Base-by-base conservation (phyloP, 1,140 invertebrate genomes). In the Grapholita molesta region DNA sequence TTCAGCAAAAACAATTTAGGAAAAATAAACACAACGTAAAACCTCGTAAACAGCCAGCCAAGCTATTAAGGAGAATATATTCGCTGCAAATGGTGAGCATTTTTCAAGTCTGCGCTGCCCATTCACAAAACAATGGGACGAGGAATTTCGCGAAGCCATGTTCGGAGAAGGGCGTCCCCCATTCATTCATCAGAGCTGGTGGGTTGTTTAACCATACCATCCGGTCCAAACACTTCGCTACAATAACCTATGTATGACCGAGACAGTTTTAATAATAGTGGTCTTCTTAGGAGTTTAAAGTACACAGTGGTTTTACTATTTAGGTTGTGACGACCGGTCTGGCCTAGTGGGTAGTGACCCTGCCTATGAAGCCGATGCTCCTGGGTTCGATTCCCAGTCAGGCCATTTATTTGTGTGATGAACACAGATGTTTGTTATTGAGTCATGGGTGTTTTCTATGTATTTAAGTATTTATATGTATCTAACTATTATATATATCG, bases 181-280 rank as follows among this genome's bases (percentile, higher is more conserved):
- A 85, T 84, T 85, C 79, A 86, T 76, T n/a, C 79, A 70, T 72
- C 61, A 75, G 78, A 76, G 78, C 83, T 78, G 82, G 70, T 74
- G 70, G 68, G 57, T 75, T 85, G 81, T 80, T 85, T 79, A 84
- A 79, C 70, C 76, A 77, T 70, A 76, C 68, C 77, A 81, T 89
- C 85, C 84, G 83, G 77, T 82, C 71, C 35, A 38, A 35, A 53
- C 35, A 75, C 77, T 73, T 67, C 79, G 78, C 70, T 82, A 74
- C 82, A 81, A 86, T 85, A 88, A 83, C 80, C 70, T 53, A 66
- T 82, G 77, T 86, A 85, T 82, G 76, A 67, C 73, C 61, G 68
- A 75, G 73, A 38, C 71, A 73, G 71, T 80, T 68, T 73, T 74
- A 72, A 79, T 79, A n/a, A n/a, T n/a, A n/a, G n/a, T n/a, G n/a